These are phyloP conservation scores for Drosophila melanica DNA, from an alignment of 1,140 invertebrate genomes.

Conservation along the genomic window DNA sequence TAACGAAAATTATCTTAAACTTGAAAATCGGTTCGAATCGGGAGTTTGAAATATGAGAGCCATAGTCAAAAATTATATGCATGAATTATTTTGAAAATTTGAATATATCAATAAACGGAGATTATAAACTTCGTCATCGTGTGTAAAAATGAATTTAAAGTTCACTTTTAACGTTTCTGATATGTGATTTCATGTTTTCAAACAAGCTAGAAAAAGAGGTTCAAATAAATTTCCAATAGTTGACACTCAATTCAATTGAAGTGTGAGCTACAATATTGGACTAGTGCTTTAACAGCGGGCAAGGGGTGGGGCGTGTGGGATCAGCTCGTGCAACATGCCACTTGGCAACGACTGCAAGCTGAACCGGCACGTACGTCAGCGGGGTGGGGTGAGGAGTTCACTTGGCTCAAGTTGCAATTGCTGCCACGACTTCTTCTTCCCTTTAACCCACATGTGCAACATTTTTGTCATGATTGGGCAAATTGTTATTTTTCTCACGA, in stretches of 20 bases:
- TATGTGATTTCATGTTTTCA: background rate
- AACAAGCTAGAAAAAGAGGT: background rate
- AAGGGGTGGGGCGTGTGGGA: background rate
- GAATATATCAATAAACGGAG: too few species aligned
- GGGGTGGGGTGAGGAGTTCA: background rate
- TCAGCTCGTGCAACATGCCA: conserved; percentile 10
- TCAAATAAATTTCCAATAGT: conserved; percentile 25
- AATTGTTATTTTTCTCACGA: conserved; percentile 62
- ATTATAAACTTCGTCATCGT: too few species aligned
- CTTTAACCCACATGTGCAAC: conserved; percentile 29
- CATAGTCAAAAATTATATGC: too few species aligned
- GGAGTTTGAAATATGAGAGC: too few species aligned
- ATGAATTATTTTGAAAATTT: too few species aligned
- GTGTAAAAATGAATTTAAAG: background rate
- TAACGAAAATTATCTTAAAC: too few species aligned
- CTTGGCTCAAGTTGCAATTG: conserved; percentile 29
- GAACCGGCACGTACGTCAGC: conserved; percentile 8
- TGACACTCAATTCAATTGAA: conserved; percentile 26
- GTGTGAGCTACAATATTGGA: conserved; percentile 23
- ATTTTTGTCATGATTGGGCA: conserved; percentile 53
- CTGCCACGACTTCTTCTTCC: background rate
- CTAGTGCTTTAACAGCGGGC: conserved; percentile 8
- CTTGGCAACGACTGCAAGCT: conserved; percentile 14
- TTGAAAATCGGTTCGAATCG: too few species aligned
- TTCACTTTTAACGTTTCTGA: background rate